Evolutionary conservation across 2,888 invertebrate species (phyloP).

Genomic region (Tipula unca): DNA sequence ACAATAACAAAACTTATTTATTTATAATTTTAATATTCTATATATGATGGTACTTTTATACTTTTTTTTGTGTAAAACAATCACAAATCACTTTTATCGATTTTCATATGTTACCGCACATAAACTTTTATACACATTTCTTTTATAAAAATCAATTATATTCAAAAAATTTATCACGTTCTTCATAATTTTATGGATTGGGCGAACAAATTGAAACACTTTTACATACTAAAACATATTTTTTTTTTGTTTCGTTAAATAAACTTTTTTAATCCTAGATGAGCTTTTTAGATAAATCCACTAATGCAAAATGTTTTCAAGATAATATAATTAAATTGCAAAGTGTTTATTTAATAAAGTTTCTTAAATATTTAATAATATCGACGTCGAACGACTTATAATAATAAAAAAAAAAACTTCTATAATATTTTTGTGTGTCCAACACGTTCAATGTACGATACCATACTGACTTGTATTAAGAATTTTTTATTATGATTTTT

Average conservation of each 20-base stretch:
- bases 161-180: neutral
- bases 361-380: neutral
- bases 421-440: neutral
- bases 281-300: neutral
- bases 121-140: neutral
- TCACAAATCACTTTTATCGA: conserved; percentile 14
- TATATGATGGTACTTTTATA: neutral
- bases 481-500: neutral
- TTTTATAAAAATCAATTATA: neutral
- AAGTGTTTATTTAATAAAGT: no score
- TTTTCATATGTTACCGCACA: conserved; percentile 8
- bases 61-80: neutral
- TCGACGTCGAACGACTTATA: neutral
- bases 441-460: conserved; percentile 22
- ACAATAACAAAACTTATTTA: neutral
- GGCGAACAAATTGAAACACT: neutral
- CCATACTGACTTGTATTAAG: conserved; percentile 20
- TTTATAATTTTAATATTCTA: neutral
- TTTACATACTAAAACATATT: neutral
- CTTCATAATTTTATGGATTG: conserved; percentile 8
- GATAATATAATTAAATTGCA: neutral
- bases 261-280: neutral
- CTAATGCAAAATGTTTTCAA: neutral
- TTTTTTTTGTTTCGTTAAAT: neutral
- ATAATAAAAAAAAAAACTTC: neutral